Evolutionary conservation across 2,888 invertebrate genomes (phyloP), one percentile per base, ranked within the genome.

Genomic region (Caenorhabditis drosophilae): DNA sequence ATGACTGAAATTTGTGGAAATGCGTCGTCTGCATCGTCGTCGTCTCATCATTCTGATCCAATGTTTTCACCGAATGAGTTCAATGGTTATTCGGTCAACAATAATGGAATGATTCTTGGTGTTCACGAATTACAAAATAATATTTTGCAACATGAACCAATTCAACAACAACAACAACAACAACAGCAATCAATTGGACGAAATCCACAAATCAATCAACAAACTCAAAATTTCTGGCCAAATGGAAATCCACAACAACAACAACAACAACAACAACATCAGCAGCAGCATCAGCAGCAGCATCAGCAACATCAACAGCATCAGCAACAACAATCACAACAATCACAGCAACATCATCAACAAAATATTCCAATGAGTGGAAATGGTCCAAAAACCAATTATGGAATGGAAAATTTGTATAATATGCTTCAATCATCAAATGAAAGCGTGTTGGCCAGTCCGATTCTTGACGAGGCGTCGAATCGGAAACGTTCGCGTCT

Each of bases 1-100:
- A 80, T 82, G 55, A 82, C 82, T 6, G 81, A 81, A 47, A 72
- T 76, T 9, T 79, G 79, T 42, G 81, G 71, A n/a, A 76, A 72
- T 18, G 78, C 70, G 2, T 72, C 72, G 0, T 72, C 75, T 9
- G 70, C 76, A 25, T 50, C 53, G 11, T 79, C 79, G 1, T 77
- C 80, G 7, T 74, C 75, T 12, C 71, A 73, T 44, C 76, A 75
- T 46, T 80, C 81, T 1, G 80, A 80, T 45, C 67, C 76, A n/a
- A 79, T 80, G 46, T 81, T 75, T 58, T 80, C 79, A 7, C 81
- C 81, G 0, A 78, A 81, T 23, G 74, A 76, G 48, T 78, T 78
- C 64, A 54, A 57, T 41, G 54, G 55, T 36, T 75, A 67, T 40
- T 34, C 49, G 25, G 48, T 12, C 22, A 60, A 60, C 40, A 46